phyloP scores from a whole-genome alignment of 2,888 invertebrate genomes.

The Thymelicus lineola region DNA sequence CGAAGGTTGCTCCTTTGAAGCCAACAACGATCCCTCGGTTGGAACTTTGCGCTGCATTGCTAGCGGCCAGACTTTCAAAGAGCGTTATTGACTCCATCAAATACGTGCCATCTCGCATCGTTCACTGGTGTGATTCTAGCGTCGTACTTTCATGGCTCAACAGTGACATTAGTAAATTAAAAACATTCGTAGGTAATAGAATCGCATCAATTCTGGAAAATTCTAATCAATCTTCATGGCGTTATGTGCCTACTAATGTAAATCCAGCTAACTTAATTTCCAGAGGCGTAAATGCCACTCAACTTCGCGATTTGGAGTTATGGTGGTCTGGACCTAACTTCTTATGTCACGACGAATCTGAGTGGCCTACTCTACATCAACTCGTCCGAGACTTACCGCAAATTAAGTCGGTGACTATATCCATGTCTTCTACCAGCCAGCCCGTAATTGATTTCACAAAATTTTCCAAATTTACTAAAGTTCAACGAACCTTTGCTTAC shows the following conservation, averaged over 20 bases:
- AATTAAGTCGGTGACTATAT: constrained; percentile 2
- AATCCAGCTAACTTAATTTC: constrained; percentile 40
- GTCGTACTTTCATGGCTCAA: constrained; percentile 37
- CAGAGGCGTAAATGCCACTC: constrained; percentile 28
- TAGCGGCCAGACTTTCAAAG: constrained; percentile 20
- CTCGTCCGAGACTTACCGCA: constrained; percentile 12
- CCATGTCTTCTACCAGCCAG: not conserved
- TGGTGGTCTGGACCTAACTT: constrained; percentile 39
- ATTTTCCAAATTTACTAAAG: constrained; percentile 14
- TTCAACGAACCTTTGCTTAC: constrained; percentile 25
- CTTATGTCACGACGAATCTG: constrained; percentile 9
- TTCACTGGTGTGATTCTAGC: constrained; percentile 38
- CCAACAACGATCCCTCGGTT: not conserved
- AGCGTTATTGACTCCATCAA: not conserved
- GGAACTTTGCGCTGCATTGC: constrained; percentile 40
- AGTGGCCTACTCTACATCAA: constrained; percentile 28
- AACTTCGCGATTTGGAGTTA: constrained; percentile 2
- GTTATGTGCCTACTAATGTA: constrained; percentile 31
- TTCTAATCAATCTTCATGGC: constrained; percentile 20
- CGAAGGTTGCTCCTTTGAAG: constrained; percentile 4
- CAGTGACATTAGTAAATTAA: constrained; percentile 27
- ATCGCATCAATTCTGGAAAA: constrained; percentile 22
- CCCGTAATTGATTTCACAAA: constrained; percentile 28
- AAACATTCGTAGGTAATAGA: constrained; percentile 35
- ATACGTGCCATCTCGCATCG: not conserved